These are phyloP conservation scores for Butorides virescens DNA, from an alignment of 2,113 vertebrate genomes.

Conservation along the genomic window DNA sequence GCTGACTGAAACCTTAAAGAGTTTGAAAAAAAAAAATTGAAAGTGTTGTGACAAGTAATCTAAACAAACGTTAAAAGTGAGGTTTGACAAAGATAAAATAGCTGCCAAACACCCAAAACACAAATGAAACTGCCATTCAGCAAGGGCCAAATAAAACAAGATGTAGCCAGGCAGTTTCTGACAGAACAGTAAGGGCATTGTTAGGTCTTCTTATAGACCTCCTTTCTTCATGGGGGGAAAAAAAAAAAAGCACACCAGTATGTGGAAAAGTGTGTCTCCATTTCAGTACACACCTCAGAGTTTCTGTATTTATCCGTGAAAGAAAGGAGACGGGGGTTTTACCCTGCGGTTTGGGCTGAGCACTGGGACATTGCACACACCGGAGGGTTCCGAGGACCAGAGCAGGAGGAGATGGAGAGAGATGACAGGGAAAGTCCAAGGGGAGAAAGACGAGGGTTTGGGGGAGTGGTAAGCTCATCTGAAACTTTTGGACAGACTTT, in stretches of 20 bases:
- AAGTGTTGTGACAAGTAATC: constrained; percentile 59
- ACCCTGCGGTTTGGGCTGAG: background rate
- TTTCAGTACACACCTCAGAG: constrained; percentile 7
- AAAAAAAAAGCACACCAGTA: background rate
- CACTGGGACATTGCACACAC: no score
- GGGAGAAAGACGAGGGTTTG: background rate
- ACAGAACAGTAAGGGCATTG: constrained; percentile 60
- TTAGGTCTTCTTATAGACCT: constrained; percentile 39
- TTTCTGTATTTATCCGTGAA: background rate
- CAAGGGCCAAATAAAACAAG: constrained; percentile 60
- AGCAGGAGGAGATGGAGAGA: background rate
- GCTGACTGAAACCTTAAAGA: constrained; percentile 29
- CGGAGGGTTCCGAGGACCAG: background rate
- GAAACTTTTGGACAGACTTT: background rate
- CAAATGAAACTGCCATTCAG: constrained; percentile 65
- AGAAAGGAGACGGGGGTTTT: background rate
- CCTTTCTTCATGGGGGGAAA: background rate
- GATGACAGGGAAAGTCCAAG: background rate
- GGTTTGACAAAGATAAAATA: constrained; percentile 68
- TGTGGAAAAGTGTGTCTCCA: background rate
- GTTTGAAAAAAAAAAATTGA: background rate
- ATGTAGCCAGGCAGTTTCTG: constrained; percentile 47
- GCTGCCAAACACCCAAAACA: constrained; percentile 55
- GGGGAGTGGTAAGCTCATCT: background rate
- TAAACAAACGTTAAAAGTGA: constrained; percentile 62